Percentiles rank a stretch among this genome's conserved stretches.
phyloP scores from a whole-genome alignment of 1,140 invertebrate species.

The Cotesia chilonis region DNA sequence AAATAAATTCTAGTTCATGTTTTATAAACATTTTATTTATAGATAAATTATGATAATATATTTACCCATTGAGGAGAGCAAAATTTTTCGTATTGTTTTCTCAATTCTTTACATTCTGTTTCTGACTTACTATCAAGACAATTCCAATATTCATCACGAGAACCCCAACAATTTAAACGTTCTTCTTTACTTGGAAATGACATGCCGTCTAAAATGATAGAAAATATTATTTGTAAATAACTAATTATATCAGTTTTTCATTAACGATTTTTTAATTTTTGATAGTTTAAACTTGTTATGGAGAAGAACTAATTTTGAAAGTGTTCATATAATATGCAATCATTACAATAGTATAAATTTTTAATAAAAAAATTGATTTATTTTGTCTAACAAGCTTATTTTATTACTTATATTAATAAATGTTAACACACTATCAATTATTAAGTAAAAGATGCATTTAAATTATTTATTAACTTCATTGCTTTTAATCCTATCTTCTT shows the following conservation, averaged over 20 bases:
- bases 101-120: conserved; percentile 74
- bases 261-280: too few relatives aligned
- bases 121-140: conserved; percentile 79
- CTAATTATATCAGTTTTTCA: not conserved
- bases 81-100: conserved; percentile 81
- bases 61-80: conserved; percentile 87
- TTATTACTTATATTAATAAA: too few relatives aligned
- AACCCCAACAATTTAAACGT: conserved; percentile 82
- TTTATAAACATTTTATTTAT: conserved; percentile 21
- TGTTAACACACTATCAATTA: too few relatives aligned
- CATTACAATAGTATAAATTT: too few relatives aligned
- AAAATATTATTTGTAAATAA: conserved; percentile 5
- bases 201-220: not conserved
- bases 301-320: too few relatives aligned
- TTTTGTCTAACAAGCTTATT: too few relatives aligned
- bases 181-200: conserved; percentile 1
- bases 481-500: conserved; percentile 2
- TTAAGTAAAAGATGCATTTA: not conserved
- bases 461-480: not conserved
- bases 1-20: conserved; percentile 9
- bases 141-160: conserved; percentile 88
- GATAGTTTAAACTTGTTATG: too few relatives aligned
- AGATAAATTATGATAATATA: conserved; percentile 22
- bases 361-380: too few relatives aligned
- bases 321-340: too few relatives aligned